phyloP scores from a whole-genome alignment of 2,797 vertebrate genomes.

The Champsocephalus esox region DNA sequence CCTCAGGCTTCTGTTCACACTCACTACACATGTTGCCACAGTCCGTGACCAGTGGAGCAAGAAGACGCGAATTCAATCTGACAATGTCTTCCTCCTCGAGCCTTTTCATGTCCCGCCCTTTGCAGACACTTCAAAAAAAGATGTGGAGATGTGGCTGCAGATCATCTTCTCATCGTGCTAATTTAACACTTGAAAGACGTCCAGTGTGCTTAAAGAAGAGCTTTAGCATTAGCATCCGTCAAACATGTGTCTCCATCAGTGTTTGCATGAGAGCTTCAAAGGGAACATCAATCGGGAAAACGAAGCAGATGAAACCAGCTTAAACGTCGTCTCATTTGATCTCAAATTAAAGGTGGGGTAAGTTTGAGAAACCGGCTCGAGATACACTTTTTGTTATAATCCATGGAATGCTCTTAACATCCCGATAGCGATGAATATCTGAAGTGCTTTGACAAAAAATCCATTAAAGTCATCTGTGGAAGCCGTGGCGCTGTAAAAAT shows the following conservation, averaged over 20 bases:
- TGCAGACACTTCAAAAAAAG: constrained; percentile 37
- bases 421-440: no score
- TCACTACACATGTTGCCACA: constrained; percentile 44
- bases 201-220: constrained; percentile 50
- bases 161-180: constrained; percentile 28
- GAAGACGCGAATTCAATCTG: constrained; percentile 36
- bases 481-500: no score
- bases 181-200: constrained; percentile 54
- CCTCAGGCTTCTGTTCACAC: constrained; percentile 47
- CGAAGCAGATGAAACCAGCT: constrained; percentile 19
- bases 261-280: constrained; percentile 35
- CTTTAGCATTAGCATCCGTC: constrained; percentile 41
- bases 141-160: constrained; percentile 23
- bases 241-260: constrained; percentile 52
- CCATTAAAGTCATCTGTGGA: no score
- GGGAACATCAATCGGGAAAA: constrained; percentile 40
- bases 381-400: no score
- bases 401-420: no score
- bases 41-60: constrained; percentile 40
- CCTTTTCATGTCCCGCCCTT: constrained; percentile 35
- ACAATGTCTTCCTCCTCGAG: constrained; percentile 18
- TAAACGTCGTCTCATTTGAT: constrained; percentile 6
- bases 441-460: no score
- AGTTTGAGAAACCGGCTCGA: no score
- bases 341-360: constrained; percentile 10